Conservation (phyloP, 2,888 invertebrate genomes). For the Glaucopsyche alexis region DNA sequence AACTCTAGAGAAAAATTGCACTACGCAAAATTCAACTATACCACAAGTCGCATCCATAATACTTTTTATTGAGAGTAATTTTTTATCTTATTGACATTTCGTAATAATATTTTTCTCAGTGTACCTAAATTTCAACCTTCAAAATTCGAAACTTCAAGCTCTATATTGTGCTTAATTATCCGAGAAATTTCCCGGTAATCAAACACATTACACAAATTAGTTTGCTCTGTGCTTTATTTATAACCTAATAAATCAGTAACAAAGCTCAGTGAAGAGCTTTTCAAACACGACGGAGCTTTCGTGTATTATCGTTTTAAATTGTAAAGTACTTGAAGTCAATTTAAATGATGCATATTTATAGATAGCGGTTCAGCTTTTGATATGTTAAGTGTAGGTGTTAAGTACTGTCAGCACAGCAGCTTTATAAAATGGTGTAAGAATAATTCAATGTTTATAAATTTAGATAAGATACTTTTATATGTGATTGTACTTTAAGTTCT, state of each 20-base stretch:
- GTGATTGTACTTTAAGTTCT: no score
- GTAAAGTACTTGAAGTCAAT: conserved; percentile 29
- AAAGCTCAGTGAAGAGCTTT: conserved; percentile 26
- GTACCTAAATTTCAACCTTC: no score
- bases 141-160: background rate
- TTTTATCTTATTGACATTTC: no score
- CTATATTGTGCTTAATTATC: background rate
- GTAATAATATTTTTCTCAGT: no score
- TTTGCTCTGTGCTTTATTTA: conserved; percentile 33
- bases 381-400: background rate
- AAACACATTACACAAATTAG: conserved; percentile 39
- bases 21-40: no score
- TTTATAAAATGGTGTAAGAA: background rate
- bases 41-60: no score
- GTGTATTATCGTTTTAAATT: conserved; percentile 31
- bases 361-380: conserved; percentile 23
- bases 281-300: conserved; percentile 24
- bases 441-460: background rate
- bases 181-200: conserved; percentile 9
- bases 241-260: conserved; percentile 27
- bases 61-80: no score
- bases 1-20: no score
- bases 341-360: conserved; percentile 25
- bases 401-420: background rate
- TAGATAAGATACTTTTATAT: no score